Evolutionary conservation across 1,140 invertebrate genomes (phyloP), one percentile per base, ranked within the genome.

Genomic region (Drosophila pachea): DNA sequence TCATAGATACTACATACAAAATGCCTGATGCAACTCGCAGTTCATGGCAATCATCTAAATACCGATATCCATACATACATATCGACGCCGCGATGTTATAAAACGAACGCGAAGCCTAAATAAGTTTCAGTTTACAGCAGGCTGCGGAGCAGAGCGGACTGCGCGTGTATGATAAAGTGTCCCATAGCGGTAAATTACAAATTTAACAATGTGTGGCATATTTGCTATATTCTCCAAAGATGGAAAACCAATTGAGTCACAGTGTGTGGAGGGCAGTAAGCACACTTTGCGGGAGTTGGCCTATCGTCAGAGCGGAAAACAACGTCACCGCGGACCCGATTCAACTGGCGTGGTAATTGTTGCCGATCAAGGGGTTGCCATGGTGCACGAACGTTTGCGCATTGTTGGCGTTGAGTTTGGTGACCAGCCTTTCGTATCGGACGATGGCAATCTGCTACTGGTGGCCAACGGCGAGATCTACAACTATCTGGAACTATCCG

Each of bases 381-480:
- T 89, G 74, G 71, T 89, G 0, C 89, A 89, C 36, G 89, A 89
- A 40, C 72, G 89, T 5, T 60, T 89, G 2, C 70, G 76, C 1
- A 68, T 89, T 42, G 68, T 89, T 29, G 77, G 88, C 38, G 83
- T 89, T 32, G 58, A 74, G 7, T 53, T 61, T 14, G 89, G 89
- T 2, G 86, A 89, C 43, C 89, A 89, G 29, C 89, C 89, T 0
- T 78, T 89, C 11, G 53, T 77, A 7, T 89, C 86, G 0, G 68
- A 75, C 2, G 82, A 88, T 59, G 87, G 73, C 4, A 60, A 78
- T 33, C 29, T 89, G 6, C 14, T 79, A 29, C 60, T 89, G 47
- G 75, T 89, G 43, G 88, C 84, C 40, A 89, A 89, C 48, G 89
- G 81, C 5, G 89, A 89, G 68, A 89, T 89, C 35, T 89, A 89